These are phyloP conservation scores for Acropora tenuis DNA, from an alignment of 64 coral and sea anemone species.

Conservation along the genomic window DNA sequence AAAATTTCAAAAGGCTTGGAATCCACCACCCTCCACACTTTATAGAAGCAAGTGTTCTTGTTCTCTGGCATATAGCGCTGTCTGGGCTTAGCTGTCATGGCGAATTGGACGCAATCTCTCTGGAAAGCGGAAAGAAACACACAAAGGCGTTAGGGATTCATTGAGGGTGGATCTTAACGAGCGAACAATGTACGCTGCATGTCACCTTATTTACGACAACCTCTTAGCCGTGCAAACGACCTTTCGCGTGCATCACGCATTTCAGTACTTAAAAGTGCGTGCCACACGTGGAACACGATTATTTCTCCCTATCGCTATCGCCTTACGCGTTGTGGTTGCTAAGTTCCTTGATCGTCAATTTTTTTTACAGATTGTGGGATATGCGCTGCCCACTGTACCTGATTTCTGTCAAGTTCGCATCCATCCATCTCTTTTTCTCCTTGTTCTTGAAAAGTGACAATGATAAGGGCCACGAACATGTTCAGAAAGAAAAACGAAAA, in stretches of 20 bases:
- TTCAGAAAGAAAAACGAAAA: constrained; percentile 99
- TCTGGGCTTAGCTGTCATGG: constrained; percentile 94
- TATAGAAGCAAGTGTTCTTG: constrained; percentile 88
- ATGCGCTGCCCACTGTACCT: constrained; percentile 23
- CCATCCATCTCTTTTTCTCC: constrained; percentile 95
- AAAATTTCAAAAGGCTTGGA: constrained; percentile 99
- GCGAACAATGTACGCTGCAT: too few species aligned
- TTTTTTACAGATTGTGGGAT: too few species aligned
- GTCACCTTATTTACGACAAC: too few species aligned
- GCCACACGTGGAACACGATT: too few species aligned
- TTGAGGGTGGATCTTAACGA: too few species aligned
- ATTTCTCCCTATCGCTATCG: too few species aligned
- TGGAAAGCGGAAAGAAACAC: constrained; percentile 19
- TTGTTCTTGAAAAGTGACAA: constrained; percentile 98
- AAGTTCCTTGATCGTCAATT: too few species aligned
- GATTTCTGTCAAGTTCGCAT: constrained; percentile 97
- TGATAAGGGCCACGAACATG: constrained; percentile 98
- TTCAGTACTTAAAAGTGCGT: too few species aligned
- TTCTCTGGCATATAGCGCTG: constrained; percentile 99
- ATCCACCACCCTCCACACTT: constrained; percentile 94
- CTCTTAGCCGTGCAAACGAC: too few species aligned
- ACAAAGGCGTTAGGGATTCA: neutral
- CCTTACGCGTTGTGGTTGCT: too few species aligned
- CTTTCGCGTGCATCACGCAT: too few species aligned
- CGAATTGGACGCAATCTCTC: constrained; percentile 98